These are phyloP conservation scores for Orthosia cruda DNA, from an alignment of 2,888 invertebrate genomes.

Conservation along the genomic window DNA sequence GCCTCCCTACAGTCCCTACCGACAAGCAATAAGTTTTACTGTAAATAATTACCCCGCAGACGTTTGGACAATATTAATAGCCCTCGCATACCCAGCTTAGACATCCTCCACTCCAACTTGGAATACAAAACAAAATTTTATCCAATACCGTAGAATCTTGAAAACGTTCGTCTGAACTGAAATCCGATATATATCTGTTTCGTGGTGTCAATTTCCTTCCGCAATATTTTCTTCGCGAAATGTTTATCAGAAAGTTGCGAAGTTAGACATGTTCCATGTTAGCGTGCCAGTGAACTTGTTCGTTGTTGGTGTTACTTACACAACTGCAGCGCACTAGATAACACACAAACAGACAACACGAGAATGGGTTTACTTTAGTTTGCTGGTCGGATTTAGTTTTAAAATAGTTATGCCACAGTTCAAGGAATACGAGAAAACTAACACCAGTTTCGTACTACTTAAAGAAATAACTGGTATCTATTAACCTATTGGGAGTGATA, in stretches of 20 bases:
- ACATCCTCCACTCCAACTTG: slow-evolving; percentile 21
- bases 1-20: slow-evolving; percentile 60
- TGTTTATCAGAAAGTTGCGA: slow-evolving; percentile 71
- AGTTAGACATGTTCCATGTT: slow-evolving; percentile 74
- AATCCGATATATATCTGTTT: slow-evolving; percentile 57
- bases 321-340: slow-evolving; percentile 81
- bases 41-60: slow-evolving; percentile 71
- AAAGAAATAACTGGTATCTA: slow-evolving; percentile 52
- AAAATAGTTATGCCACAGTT: slow-evolving; percentile 58
- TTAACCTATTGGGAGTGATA: slow-evolving; percentile 50
- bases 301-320: slow-evolving; percentile 78
- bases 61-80: slow-evolving; percentile 61
- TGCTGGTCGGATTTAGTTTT: slow-evolving; percentile 60
- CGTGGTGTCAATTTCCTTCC: slow-evolving; percentile 52
- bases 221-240: slow-evolving; percentile 65
- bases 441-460: slow-evolving; percentile 43
- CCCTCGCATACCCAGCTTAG: slow-evolving; percentile 26
- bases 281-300: slow-evolving; percentile 86
- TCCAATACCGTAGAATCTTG: slow-evolving; percentile 26
- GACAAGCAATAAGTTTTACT: slow-evolving; percentile 73
- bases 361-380: slow-evolving; percentile 66
- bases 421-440: slow-evolving; percentile 55
- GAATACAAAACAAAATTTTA: slow-evolving; percentile 44
- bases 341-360: slow-evolving; percentile 73
- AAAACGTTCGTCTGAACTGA: slow-evolving; percentile 46